Base-by-base conservation (phyloP, 2,797 vertebrate genomes). In the Brotula barbata region DNA sequence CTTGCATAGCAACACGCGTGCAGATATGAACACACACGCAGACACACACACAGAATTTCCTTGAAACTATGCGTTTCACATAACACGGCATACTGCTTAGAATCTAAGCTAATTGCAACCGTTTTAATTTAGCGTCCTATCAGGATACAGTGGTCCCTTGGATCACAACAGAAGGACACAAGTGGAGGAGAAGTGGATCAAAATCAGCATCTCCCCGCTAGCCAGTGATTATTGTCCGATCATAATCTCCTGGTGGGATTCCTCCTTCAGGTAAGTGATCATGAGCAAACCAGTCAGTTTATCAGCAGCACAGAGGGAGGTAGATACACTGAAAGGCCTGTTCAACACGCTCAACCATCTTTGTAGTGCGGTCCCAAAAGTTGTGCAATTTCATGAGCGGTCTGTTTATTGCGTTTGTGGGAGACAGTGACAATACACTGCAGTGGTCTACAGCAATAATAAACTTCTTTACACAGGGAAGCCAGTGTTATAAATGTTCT, bases 1-100 rank as follows among this genome's bases (percentile, higher is more conserved):
- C 57, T 85, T 87, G 85, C 85, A 86, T 84, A 89, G 52, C 66
- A 81, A 59, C 71, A 25, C 8, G 40, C 45, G 17, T 43, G 39
- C 58, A 34, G 22, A 28, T n/a, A 40, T 28, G 25, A 4, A 28
- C 25, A 28, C 25, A 23, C 68, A 64, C 52, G 64, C 51, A 57
- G 36, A 46, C 75, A 52, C n/a, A 16, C 46, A 60, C 40, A 17
- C 47, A 45, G 42, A 39, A 56, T 71, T 50, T 68, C 73, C 48
- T 68, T 33, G 63, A 78, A 67, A 59, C 36, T 42, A 42, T 11
- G 15, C 16, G 23, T 60, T 19, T 73, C 34, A 13, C 36, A 58
- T 59, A 67, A 36, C 28, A 2, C 19, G 39, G 12, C 1, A 11
- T 23, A 41, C 2, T 15, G 16, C 44, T 64, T 56, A 25, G 56